Conservation (phyloP, 2,888 invertebrate species). For the Eupithecia tripunctaria region DNA sequence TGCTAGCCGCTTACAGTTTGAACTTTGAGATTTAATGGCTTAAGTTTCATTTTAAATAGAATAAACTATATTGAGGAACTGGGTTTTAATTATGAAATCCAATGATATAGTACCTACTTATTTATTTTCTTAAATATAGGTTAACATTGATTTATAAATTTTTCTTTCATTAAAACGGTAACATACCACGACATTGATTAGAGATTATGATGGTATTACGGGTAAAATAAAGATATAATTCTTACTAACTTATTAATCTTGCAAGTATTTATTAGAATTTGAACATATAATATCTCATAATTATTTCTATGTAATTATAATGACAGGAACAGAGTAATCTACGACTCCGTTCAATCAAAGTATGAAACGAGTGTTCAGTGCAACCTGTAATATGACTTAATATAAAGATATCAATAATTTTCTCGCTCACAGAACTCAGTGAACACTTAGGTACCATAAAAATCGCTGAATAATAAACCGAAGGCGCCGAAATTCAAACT, state of each 20-base stretch:
- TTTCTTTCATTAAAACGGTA: too few species aligned
- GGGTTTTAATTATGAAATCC: too few species aligned
- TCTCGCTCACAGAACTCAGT: constrained; percentile 21
- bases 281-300: too few species aligned
- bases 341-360: neutral
- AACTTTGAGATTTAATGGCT: constrained; percentile 16
- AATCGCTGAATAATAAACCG: constrained; percentile 39
- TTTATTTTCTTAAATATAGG: too few species aligned
- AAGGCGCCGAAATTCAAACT: constrained; percentile 42
- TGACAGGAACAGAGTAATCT: neutral
- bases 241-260: too few species aligned
- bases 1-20: constrained; percentile 18
- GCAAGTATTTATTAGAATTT: too few species aligned
- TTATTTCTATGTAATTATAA: neutral
- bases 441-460: constrained; percentile 36
- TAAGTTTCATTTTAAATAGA: neutral
- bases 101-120: too few species aligned
- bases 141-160: too few species aligned
- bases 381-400: neutral
- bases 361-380: neutral
- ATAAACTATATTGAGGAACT: neutral
- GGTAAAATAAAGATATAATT: too few species aligned
- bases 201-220: too few species aligned
- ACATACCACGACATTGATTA: too few species aligned
- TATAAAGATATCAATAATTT: neutral